Conservation (phyloP, 2,113 vertebrate genomes). For the Furnarius figulus region DNA sequence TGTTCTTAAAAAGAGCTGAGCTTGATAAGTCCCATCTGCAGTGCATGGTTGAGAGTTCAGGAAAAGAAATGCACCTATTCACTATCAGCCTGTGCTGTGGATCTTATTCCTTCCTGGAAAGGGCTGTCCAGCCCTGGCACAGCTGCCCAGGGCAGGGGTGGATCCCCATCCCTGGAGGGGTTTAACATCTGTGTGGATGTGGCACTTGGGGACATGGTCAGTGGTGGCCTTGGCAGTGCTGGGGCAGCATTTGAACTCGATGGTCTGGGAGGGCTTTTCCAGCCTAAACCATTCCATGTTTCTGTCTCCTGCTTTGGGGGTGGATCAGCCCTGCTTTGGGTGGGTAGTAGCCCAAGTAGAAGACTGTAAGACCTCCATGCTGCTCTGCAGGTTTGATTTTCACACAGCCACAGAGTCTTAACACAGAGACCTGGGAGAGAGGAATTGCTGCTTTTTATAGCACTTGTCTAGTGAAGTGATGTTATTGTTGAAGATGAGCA, state of each 20-base stretch:
- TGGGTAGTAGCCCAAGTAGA: not conserved
- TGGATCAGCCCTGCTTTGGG: not conserved
- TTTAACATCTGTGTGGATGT: not conserved
- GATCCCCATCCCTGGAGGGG: not conserved
- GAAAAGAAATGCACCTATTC: not conserved
- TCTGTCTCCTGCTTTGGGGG: not conserved
- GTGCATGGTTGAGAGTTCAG: not conserved
- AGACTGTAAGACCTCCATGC: not conserved
- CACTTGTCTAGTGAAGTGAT: not conserved
- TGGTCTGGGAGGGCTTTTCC: not conserved
- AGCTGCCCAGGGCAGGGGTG: not conserved
- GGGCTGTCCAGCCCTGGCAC: not conserved
- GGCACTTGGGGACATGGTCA: not conserved
- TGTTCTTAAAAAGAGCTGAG: not conserved
- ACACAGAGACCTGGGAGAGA: not conserved
- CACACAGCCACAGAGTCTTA: not conserved
- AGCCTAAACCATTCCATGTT: not conserved
- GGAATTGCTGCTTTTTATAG: not conserved
- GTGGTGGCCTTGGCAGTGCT: not conserved
- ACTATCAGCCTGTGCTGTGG: accelerated
- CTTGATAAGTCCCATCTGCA: not conserved
- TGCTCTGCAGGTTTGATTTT: not conserved
- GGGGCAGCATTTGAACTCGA: not conserved
- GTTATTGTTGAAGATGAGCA: not conserved
- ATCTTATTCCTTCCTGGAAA: not conserved